phyloP scores from a whole-genome alignment of 2,113 vertebrate species.

The Barnardius zonarius region DNA sequence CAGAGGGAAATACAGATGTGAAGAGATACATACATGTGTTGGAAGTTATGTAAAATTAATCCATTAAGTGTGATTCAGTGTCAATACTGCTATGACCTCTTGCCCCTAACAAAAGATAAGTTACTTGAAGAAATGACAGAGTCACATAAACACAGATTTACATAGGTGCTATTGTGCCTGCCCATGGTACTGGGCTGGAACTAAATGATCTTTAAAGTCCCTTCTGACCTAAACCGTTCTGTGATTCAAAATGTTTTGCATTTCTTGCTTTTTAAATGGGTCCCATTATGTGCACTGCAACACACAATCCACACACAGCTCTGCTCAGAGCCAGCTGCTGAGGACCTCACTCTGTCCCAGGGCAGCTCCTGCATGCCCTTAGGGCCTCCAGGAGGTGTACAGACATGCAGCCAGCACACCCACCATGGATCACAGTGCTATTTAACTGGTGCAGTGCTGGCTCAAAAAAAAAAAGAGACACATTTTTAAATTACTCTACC shows the following conservation, averaged over 20 bases:
- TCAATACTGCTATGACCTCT: background rate
- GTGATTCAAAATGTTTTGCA: background rate
- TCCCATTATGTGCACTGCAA: background rate
- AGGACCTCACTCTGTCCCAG: background rate
- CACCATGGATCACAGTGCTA: background rate
- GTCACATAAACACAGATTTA: background rate
- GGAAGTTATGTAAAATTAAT: background rate
- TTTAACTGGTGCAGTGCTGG: background rate
- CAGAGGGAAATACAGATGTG: background rate
- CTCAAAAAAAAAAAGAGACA: background rate
- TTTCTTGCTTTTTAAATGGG: background rate
- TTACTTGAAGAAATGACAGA: conserved; percentile 13
- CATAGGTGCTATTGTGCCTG: background rate
- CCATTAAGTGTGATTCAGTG: background rate
- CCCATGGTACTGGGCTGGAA: background rate
- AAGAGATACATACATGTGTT: background rate
- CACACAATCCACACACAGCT: background rate
- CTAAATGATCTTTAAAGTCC: background rate
- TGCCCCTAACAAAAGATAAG: background rate
- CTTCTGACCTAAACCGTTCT: background rate
- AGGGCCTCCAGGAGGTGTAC: background rate
- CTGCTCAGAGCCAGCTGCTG: background rate
- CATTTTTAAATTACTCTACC: background rate
- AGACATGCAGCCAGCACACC: background rate
- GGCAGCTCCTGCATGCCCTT: background rate